Conservation (phyloP, 2,797 vertebrate genomes). For the Microtus obscurus region DNA sequence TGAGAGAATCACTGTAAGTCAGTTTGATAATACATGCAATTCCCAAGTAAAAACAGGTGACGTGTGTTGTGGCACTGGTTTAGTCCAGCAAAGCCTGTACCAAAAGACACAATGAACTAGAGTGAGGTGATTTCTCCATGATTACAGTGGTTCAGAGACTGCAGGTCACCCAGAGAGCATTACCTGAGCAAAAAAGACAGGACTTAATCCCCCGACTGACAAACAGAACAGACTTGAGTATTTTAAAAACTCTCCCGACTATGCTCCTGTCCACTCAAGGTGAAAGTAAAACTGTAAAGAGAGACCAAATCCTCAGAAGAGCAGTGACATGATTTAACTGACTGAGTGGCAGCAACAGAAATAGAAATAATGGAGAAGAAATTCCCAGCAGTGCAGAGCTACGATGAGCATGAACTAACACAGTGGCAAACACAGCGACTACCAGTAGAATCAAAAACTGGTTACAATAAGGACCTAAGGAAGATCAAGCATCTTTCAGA, state of each 20-base stretch:
- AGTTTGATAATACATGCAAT: conserved; percentile 30
- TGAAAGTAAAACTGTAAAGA: not conserved
- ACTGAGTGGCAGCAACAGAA: not conserved
- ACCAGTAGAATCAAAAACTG: not conserved
- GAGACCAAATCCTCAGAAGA: not conserved
- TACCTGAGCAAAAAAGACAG: not conserved
- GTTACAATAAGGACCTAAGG: not conserved
- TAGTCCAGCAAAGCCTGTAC: not conserved
- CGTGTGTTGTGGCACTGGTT: not conserved
- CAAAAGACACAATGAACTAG: not conserved
- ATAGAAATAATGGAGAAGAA: not conserved
- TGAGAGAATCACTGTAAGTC: not conserved
- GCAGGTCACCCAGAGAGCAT: not conserved
- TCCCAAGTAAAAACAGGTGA: not conserved
- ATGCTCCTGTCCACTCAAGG: not conserved
- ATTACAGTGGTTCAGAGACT: not conserved
- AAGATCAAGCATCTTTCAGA: conserved; percentile 23
- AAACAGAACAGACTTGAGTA: not conserved
- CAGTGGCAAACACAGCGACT: not conserved
- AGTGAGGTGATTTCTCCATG: not conserved
- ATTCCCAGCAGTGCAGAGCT: not conserved
- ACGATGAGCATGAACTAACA: not conserved
- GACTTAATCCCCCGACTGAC: not conserved
- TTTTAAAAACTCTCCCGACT: not conserved
- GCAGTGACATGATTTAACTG: not conserved